Evolutionary conservation across 2,888 invertebrate genomes (phyloP), one percentile per base, ranked within the genome.

Genomic region (Fabriciana adippe): DNA sequence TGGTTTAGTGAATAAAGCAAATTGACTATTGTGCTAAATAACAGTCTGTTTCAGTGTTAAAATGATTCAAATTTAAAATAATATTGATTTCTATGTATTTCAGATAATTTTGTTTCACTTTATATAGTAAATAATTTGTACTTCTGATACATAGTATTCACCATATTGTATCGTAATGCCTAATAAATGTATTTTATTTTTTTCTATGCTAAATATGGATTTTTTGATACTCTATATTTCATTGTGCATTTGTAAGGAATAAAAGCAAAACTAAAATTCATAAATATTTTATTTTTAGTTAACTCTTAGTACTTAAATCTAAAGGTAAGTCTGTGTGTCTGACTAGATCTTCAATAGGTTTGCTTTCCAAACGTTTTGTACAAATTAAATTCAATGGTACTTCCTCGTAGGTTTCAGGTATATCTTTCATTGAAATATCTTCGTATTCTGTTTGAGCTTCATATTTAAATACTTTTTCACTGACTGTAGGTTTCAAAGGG

Each of bases 251-350:
- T 41, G 35, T 41, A 41, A 41, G 35, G 11, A 69, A 74, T 72
- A 53, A 68, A 74, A 65, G 45, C 16, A 41, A 66, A 69, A 67
- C 61, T 60, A 55, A 47, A 68, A 62, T 72, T 67, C 70, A 73
- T 74, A 73, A 74, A 76, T 73, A 72, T 73, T 78, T 79, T 77
- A 76, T 79, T 76, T 79, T 77, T 78, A 79, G 83, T 81, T 86
- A 89, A 76, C 92, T 93, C 76, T 93, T 93, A 74, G 93, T 93
- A 82, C 94, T 94, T 89, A 94, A 93, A 90, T 94, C 94, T 89
- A 94, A 87, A 65, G 94, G 94, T 75, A 92, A 86, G 82, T 94
- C 94, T 72, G 93, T 84, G 55, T 83, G 82, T 78, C 81, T 87
- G 81, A 90, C 82, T 84, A 90, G 83, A 67, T 87, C 84, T 70